Base-by-base conservation (phyloP, 2,797 vertebrate genomes). In the Labroides dimidiatus region DNA sequence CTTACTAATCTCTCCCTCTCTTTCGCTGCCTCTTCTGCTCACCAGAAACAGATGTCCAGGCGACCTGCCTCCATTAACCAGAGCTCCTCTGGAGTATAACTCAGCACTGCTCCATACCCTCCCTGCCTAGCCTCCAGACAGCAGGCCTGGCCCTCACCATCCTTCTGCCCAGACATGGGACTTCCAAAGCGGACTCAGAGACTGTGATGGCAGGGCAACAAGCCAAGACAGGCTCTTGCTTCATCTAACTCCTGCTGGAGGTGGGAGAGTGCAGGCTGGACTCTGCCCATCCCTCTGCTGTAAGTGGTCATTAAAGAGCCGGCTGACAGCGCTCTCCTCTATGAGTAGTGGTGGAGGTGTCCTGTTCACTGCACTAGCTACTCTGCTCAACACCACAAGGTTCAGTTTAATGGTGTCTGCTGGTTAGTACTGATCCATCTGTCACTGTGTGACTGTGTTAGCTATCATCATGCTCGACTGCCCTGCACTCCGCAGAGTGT, bases 291-390 rank as follows among this genome's bases (percentile, higher is more conserved):
- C 84, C 84, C 81, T 91, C 85, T 87, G 88, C 74, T 86, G 85
- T 90, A 93, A 85, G 90, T 90, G 89, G 84, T 92, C 89, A 91
- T 93, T 94, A 93, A 91, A 88, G 83, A 81, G 77, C 55, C 56
- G 75, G 71, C 79, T 88, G 86, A 91, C 91, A 90, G 90, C 36
- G 82, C 77, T 80, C 73, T 87, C 67, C 69, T 81, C 82, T 81
- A 80, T 85, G 87, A 90, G 82, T 74, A 76, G 84, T 80, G 74
- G 80, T 85, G 77, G 85, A 85, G 84, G 76, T 90, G 89, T 89
- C 85, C 78, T 86, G 80, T 79, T 87, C 85, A 21, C 84, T 78
- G 80, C 69, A 81, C 80, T 72, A 64, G 74, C 82, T 87, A 81
- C 80, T 86, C 73, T 80, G 86, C 85, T 89, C 79, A 70, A 76